phyloP scores from a whole-genome alignment of 2,888 invertebrate species.

The Aporophyla nigra region DNA sequence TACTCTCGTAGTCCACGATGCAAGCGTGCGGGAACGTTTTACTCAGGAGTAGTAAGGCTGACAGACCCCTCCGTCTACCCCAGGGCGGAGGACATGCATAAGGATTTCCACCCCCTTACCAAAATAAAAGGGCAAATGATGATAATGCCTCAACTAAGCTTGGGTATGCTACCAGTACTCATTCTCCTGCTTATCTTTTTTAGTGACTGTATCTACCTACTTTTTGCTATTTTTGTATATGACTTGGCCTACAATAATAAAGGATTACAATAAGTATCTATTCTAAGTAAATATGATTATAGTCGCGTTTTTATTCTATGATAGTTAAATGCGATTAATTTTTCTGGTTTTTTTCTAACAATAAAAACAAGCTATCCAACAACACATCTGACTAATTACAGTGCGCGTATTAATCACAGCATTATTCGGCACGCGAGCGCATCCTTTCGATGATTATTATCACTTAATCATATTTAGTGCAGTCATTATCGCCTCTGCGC shows the following conservation, averaged over 20 bases:
- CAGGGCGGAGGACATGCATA: too few relatives aligned
- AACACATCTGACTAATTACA: conserved; percentile 65
- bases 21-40: too few relatives aligned
- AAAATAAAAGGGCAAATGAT: too few relatives aligned
- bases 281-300: background rate
- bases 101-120: too few relatives aligned
- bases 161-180: too few relatives aligned
- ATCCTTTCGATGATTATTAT: conserved; percentile 78
- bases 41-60: too few relatives aligned
- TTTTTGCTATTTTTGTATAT: background rate
- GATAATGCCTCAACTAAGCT: too few relatives aligned
- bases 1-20: too few relatives aligned
- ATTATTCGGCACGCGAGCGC: conserved; percentile 69
- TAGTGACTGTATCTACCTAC: background rate
- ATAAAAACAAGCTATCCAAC: conserved; percentile 29
- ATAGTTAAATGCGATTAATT: background rate
- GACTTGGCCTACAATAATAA: conserved; percentile 1
- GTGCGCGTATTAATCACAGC: conserved; percentile 68
- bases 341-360: conserved; percentile 18
- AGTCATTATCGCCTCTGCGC: conserved; percentile 80
- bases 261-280: background rate
- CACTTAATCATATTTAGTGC: conserved; percentile 85
- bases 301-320: background rate
- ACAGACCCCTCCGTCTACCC: too few relatives aligned
- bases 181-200: too few relatives aligned